Base-by-base conservation (phyloP, 2,888 invertebrate species). In the Drosophila niveifrons region DNA sequence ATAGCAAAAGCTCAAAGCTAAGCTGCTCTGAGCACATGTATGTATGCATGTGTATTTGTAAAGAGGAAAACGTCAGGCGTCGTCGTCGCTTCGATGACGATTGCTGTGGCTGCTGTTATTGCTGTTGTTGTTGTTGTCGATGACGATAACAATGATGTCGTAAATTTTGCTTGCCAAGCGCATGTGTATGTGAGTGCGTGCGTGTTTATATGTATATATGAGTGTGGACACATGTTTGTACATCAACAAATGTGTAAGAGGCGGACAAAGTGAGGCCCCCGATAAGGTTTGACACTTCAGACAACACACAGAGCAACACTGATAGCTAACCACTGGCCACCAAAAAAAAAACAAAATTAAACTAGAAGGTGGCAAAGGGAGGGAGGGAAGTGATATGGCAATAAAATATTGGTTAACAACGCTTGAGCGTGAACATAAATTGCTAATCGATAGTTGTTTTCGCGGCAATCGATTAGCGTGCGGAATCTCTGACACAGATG, bases 211-310 rank as follows among this genome's bases (percentile, higher is more conserved):
- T 44, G 29, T 28, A 2, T 9, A 29, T 53, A 17, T 43, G 29
- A 44, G 8, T 46, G 44, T 36, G 28, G 9, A 63, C 47, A 52
- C 18, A 34, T 51, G 15, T 48, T n/a, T 46, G 36, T 28, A 44
- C 43, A 65, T 43, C 55, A 15, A 29, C 46, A 52, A 41, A 64
- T 57, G 51, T 47, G 39, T 61, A 53, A 29, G 44, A 46, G 44
- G 6, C 36, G 36, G 36, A 36, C 36, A 36, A 46, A 43, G 68
- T 15, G 51, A 41, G 56, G 47, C 46, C 43, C 46, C 56, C 46
- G 75, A 75, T 75, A 75, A 75, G 63, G 61, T 29, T 68, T 78
- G 61, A 73, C 75, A 77, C 72, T 58, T 23, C 28, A 23, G 23
- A 23, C 23, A 23, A 23, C 23, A 23, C 23, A 23, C 23, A 23